Evolutionary conservation across 1,140 invertebrate species (phyloP), one percentile per base, ranked within the genome.

Genomic region (Papilio machaon): DNA sequence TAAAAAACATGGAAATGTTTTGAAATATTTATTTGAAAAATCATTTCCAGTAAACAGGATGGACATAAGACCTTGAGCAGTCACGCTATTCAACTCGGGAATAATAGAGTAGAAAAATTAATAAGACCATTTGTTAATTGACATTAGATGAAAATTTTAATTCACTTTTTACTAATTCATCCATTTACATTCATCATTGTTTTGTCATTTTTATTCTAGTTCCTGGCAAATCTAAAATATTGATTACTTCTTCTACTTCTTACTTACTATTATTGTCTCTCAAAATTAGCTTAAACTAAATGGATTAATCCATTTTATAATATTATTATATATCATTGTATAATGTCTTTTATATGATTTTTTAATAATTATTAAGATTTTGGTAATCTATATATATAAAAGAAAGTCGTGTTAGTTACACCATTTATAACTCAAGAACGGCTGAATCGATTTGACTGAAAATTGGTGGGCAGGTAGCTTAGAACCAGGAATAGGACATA

Each of bases 121-220:
- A 64, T 64, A 64, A 3, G 23, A 64, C 60, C 60, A 64, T 64
- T 64, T 64, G 60, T 64, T 64, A 64, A 64, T 64, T 64, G 23
- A 64, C 60, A 64, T 64, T 64, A 64, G 23, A 23, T 64, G 60
- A 10, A 64, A 64, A 30, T 64, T 13, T 30, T 30, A 30, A 64
- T 64, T 19, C 10, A 64, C 19, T 30, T 64, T 64, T 30, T 30
- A 30, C 2, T 10, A 23, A 13, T 64, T 30, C 60, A 4, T 30
- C 60, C 19, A 30, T 30, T 64, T 30, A 30, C 10, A 64, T 64
- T 64, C 60, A 64, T 64, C 11, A 64, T 64, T 64, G 23, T 64
- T 30, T 5, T 6, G 23, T 19, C 9, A 60, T 10, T 64, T 64
- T 64, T 64, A 13, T 30, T 64, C 1, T 30, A 64, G 9, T 64